Conservation (phyloP, 2,888 invertebrate genomes). For the Platerodrilus igneus region DNA sequence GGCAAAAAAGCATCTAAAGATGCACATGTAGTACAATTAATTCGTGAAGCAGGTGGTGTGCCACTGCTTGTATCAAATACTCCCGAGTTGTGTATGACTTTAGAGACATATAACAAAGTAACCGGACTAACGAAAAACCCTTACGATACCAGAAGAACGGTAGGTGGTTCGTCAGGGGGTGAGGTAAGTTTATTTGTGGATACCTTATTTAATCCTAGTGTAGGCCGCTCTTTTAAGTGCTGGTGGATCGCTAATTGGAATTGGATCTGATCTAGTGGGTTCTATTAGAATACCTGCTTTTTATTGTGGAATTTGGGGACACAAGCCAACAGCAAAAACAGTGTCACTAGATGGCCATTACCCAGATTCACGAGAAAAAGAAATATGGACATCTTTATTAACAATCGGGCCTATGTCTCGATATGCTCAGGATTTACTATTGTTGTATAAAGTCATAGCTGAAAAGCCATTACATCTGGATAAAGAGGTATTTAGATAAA, state of each 20-base stretch:
- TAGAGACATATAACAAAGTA: conserved; percentile 77
- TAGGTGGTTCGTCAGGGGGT: conserved; percentile 88
- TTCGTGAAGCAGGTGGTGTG: conserved; percentile 71
- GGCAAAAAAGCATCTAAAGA: conserved; percentile 57
- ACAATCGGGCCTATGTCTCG: conserved; percentile 82
- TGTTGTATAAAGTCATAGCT: conserved; percentile 66
- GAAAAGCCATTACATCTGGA: too few relatives aligned
- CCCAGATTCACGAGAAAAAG: conserved; percentile 58
- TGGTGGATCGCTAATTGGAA: conserved; percentile 74
- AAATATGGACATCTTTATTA: conserved; percentile 65
- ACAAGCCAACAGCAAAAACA: conserved; percentile 74
- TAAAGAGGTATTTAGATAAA: too few relatives aligned
- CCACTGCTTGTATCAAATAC: conserved; percentile 79
- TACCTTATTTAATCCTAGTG: not conserved
- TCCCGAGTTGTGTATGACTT: conserved; percentile 84
- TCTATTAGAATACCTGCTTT: conserved; percentile 84
- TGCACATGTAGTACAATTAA: conserved; percentile 60
- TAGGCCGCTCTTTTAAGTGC: conserved; percentile 71
- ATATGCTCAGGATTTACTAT: conserved; percentile 77
- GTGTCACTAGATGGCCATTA: conserved; percentile 65
- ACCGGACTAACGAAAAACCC: conserved; percentile 80
- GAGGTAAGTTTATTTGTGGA: conserved; percentile 55
- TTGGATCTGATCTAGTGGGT: conserved; percentile 88
- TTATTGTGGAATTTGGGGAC: conserved; percentile 91
- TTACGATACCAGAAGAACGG: conserved; percentile 66